These are phyloP conservation scores for Eurypyga helias DNA, from an alignment of 2,113 vertebrate species.

Conservation along the genomic window DNA sequence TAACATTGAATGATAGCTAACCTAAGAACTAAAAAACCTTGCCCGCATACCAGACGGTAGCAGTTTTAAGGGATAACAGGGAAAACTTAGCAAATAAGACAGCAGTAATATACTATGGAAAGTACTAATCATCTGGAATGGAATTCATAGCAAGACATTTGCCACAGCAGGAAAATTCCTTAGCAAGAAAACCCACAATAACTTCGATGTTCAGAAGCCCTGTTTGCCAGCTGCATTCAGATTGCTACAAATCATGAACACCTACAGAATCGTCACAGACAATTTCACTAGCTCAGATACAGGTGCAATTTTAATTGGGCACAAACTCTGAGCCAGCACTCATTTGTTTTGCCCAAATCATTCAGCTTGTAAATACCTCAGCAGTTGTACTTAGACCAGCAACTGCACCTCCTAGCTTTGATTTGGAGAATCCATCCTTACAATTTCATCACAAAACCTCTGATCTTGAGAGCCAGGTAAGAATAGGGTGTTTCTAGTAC, in stretches of 20 bases:
- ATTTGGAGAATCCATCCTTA: neutral
- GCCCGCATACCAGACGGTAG: neutral
- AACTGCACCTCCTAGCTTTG: neutral
- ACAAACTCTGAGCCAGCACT: neutral
- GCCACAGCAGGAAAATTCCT: slow-evolving; percentile 38
- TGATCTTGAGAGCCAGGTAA: neutral
- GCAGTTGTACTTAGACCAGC: neutral
- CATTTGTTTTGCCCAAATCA: neutral
- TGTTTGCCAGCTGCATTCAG: neutral
- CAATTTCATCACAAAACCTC: neutral
- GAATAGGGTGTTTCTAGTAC: neutral
- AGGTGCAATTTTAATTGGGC: neutral
- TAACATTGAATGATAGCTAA: neutral
- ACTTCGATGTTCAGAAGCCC: neutral
- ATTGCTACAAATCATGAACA: neutral
- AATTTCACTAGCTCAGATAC: neutral
- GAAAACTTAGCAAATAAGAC: neutral
- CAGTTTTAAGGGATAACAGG: neutral
- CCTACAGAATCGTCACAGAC: neutral
- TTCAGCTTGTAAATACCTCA: neutral
- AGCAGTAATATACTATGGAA: slow-evolving; percentile 22
- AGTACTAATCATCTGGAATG: slow-evolving; percentile 29
- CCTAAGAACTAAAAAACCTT: neutral
- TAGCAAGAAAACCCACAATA: neutral
- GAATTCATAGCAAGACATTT: slow-evolving; percentile 29